Base-by-base conservation (phyloP, 2,888 invertebrate genomes). In the Neoitamus cyanurus region DNA sequence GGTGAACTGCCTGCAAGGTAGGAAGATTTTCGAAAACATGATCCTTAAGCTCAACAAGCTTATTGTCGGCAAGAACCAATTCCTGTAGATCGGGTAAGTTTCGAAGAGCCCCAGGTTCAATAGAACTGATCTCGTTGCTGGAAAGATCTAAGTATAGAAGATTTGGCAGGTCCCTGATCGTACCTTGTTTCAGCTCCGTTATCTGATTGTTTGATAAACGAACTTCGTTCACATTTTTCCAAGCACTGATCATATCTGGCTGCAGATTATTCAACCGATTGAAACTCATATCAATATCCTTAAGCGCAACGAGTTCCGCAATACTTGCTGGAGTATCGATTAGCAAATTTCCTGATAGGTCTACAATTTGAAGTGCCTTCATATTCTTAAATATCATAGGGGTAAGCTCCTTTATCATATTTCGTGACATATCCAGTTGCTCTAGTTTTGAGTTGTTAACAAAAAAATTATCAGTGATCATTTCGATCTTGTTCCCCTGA, bases 321-420 rank as follows among this genome's bases (percentile, higher is more conserved):
- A 97, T 91, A 37, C 95, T 94, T 82, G 93, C 92, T 3, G 97
- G 96, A 85, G 97, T 92, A 88, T 94, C 94, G 25, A 94, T 93
- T 78, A 97, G 91, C 84, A 93, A 94, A 90, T 97, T 97, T 85
- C 95, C 94, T 0, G 97, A 96, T 83, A 95, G 93, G 89, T 96
- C 95, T 34, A 97, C 90, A 87, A 94, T 93, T 90, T 96, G 94
- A 72, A 97, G 92, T 70, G 95, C 93, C 86, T 94, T 92, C 80
- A 93, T 93, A 88, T 92, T 92, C 31, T 93, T 93, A 69, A 96
- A 93, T 20, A 94, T 93, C 0, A 92, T 93, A 1, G 94, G 93
- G 1, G 93, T 93, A 86, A 96, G 93, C 88, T 93, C 94, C 58
- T 94, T 94, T 69, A 97, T 90, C 89, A 94, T 94, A 90, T 97